Evolutionary conservation across 2,888 invertebrate species (phyloP), one percentile per base, ranked within the genome.

Genomic region (Brachyptera putata): DNA sequence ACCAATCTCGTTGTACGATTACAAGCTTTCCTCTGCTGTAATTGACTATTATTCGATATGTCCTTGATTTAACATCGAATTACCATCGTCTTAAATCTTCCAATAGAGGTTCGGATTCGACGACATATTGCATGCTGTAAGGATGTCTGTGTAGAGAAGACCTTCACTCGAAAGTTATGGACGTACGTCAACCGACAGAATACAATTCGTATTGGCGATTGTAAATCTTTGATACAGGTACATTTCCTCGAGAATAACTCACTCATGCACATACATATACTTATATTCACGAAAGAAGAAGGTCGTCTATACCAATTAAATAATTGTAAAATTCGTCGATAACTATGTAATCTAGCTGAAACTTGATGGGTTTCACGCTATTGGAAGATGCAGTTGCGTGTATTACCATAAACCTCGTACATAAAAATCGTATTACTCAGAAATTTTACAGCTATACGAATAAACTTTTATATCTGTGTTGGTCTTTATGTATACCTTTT

Each of bases 151-250:
- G 24, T n/a, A 5, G 46, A 16, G 22, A 46, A 46, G 46, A 22
- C 46, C 46, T 46, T 46, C 46, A n/a, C 5, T 46, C 46, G 18
- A 21, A 24, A 46, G 21, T 22, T 46, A 46, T 46, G 46, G 9
- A 46, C n/a, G 21, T 24, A 18, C 11, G 5, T 43, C 43, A 46
- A 22, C 18, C 24, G 21, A 22, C 46, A 46, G 46, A n/a, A n/a
- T 46, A 46, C 46, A 46, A 46, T 46, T 46, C 46, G 46, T 21
- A 13, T 21, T 46, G n/a, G n/a, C 46, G 24, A n/a, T 18, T 46
- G 46, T 46, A 46, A 46, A 46, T 46, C 46, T 46, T 3, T 46
- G n/a, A n/a, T n/a, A 16, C n/a, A 41, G 41, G 21, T 41, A 41
- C 21, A 41, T 41, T 41, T 41, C 41, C 41, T 41, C 41, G 18